Conservation (phyloP, 2,888 invertebrate species). For the Nematopogon swammerdamellus region DNA sequence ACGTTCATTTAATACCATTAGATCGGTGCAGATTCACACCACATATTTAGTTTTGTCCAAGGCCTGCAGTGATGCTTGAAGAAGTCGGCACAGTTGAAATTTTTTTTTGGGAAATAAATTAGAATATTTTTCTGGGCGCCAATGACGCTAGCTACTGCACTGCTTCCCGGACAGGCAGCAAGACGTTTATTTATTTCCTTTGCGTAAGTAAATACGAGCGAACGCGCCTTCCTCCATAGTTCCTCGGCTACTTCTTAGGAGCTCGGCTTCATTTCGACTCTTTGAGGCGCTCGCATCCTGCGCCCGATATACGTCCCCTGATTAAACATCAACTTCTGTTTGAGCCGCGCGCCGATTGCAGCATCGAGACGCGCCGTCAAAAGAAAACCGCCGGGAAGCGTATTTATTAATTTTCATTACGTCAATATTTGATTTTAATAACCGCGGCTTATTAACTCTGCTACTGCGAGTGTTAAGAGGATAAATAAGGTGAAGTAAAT, state of each 20-base stretch:
- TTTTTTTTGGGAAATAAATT: too few relatives aligned
- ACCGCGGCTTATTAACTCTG: slow-evolving; percentile 24
- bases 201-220: slow-evolving; percentile 29
- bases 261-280: slow-evolving; percentile 31
- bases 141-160: too few relatives aligned
- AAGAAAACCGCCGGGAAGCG: slow-evolving; percentile 29
- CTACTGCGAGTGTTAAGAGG: slow-evolving; percentile 4
- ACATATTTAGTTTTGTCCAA: too few relatives aligned
- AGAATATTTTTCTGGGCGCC: too few relatives aligned
- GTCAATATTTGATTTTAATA: slow-evolving; percentile 50
- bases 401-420: slow-evolving; percentile 43
- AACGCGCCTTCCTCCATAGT: slow-evolving; percentile 28
- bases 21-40: too few relatives aligned
- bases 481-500: not conserved
- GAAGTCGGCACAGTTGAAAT: too few relatives aligned
- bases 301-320: slow-evolving; percentile 42
- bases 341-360: slow-evolving; percentile 34
- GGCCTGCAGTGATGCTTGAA: too few relatives aligned
- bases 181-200: slow-evolving; percentile 26
- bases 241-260: slow-evolving; percentile 43
- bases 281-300: slow-evolving; percentile 16
- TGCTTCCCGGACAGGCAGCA: slow-evolving; percentile 11
- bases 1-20: too few relatives aligned
- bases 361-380: slow-evolving; percentile 33
- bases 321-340: slow-evolving; percentile 25